Conservation (phyloP, 2,888 invertebrate genomes). For the Tridacna gigas region DNA sequence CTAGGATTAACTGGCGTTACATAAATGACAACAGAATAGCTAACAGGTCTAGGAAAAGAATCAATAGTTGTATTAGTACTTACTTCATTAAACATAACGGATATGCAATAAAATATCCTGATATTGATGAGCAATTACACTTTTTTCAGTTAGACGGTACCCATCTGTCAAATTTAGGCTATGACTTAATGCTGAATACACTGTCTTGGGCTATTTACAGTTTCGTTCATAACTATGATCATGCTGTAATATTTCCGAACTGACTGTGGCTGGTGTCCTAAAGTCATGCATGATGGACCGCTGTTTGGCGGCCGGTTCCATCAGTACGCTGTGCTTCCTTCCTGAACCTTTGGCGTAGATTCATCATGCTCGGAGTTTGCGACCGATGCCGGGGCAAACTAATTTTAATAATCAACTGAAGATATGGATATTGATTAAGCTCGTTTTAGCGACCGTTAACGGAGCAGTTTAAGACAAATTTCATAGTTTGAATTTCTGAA, state of each 20-base stretch:
- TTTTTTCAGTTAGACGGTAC: constrained; percentile 1
- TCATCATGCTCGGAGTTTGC: background rate
- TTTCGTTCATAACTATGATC: constrained; percentile 6
- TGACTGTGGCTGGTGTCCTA: constrained; percentile 1
- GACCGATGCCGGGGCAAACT: constrained; percentile 9
- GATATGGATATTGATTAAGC: constrained; percentile 10
- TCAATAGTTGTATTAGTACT: background rate
- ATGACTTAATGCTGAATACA: constrained; percentile 1
- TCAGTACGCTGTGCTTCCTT: constrained; percentile 4
- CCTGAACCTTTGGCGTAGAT: constrained; percentile 2
- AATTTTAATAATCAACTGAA: background rate
- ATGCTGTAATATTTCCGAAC: constrained; percentile 6
- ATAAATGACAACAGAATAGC: background rate
- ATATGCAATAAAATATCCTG: background rate
- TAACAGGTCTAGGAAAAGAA: background rate
- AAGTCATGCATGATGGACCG: background rate
- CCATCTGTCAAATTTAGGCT: constrained; percentile 1
- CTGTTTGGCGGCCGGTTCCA: constrained; percentile 10
- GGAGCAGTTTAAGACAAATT: background rate
- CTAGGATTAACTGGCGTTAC: background rate
- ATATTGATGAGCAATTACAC: background rate
- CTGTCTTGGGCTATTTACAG: background rate
- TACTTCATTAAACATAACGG: constrained; percentile 1
- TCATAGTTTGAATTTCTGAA: background rate
- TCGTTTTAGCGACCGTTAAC: background rate